phyloP scores from a whole-genome alignment of 2,113 vertebrate genomes.

The Furnarius figulus region DNA sequence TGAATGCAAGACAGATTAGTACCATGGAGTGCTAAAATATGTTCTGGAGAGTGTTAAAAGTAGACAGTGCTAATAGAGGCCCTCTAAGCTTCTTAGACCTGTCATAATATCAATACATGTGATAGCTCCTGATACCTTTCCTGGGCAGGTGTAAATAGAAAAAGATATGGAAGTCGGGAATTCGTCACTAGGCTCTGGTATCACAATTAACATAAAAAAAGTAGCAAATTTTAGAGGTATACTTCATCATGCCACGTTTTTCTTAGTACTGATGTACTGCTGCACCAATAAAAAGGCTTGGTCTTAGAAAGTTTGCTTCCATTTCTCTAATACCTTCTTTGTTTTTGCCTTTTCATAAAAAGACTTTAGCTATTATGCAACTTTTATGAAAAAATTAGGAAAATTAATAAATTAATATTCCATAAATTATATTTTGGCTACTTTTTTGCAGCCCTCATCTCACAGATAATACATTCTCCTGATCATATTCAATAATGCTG shows the following conservation, averaged over 20 bases:
- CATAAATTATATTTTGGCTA: not conserved
- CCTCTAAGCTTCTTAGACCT: not conserved
- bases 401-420: not conserved
- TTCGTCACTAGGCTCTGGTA: not conserved
- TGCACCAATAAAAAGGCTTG: not conserved
- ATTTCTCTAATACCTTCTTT: not conserved
- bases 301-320: not conserved
- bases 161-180: not conserved
- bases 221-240: not conserved
- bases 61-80: not conserved
- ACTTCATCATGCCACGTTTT: not conserved
- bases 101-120: not conserved
- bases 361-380: not conserved
- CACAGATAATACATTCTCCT: accelerated
- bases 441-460: not conserved
- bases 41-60: not conserved
- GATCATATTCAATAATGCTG: not conserved
- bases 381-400: not conserved
- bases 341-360: not conserved
- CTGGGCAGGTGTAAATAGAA: not conserved
- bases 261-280: not conserved
- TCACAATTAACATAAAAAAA: not conserved
- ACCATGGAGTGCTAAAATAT: not conserved
- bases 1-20: not conserved
- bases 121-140: not conserved